These are phyloP conservation scores for Stichodactyla mertensii DNA, from an alignment of 64 coral and sea anemone genomes.

Conservation along the genomic window DNA sequence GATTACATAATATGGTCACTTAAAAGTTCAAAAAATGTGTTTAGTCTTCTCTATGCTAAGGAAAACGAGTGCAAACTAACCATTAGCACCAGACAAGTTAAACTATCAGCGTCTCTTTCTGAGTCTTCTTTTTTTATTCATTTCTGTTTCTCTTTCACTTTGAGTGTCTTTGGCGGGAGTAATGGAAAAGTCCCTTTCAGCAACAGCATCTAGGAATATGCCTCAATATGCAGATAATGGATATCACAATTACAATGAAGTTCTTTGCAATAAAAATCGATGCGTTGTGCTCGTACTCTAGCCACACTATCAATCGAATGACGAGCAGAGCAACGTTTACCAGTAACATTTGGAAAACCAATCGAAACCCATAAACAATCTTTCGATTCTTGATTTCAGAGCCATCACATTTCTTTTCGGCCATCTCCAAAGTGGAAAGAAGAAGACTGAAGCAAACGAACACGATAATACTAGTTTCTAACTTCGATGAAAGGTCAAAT, in stretches of 20 bases:
- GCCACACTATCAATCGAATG: constrained; percentile 35
- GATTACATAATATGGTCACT: too few species aligned
- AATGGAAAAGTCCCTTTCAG: neutral
- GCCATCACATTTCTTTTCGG: neutral
- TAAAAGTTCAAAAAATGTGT: too few species aligned
- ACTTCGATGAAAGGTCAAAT: neutral
- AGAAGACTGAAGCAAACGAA: constrained; percentile 45
- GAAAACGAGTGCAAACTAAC: too few species aligned
- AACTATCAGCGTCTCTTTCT: too few species aligned
- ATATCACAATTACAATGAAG: constrained; percentile 40
- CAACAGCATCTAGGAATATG: neutral
- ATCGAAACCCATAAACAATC: neutral
- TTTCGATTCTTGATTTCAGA: neutral
- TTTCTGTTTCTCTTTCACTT: too few species aligned
- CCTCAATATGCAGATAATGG: constrained; percentile 18
- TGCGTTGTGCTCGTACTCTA: neutral
- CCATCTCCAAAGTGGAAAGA: constrained; percentile 16
- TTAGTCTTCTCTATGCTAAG: too few species aligned
- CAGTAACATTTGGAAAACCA: constrained; percentile 24
- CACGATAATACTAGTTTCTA: constrained; percentile 20
- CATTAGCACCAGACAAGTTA: too few species aligned
- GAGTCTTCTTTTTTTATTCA: too few species aligned
- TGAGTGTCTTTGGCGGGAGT: too few species aligned
- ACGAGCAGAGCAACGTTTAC: constrained; percentile 50
- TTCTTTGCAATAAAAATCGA: constrained; percentile 75